Conservation (phyloP, 2,888 invertebrate species). For the Abscondita cerata region DNA sequence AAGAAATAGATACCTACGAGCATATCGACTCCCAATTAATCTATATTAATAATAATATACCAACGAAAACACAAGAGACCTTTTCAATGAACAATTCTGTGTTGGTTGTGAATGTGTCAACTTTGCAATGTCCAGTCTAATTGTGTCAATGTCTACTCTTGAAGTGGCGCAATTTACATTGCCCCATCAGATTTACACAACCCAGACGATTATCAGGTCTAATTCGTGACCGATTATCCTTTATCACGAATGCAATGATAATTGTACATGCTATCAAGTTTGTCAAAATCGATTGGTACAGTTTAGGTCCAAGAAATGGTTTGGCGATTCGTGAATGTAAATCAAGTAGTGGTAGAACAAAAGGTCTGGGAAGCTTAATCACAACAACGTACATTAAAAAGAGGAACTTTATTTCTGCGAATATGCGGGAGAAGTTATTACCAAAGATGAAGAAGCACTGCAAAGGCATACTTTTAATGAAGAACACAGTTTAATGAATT, state of each 20-base stretch:
- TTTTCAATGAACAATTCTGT: slow-evolving; percentile 34
- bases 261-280: slow-evolving; percentile 64
- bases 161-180: slow-evolving; percentile 30
- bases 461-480: slow-evolving; percentile 63
- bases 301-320: slow-evolving; percentile 69
- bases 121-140: slow-evolving; percentile 45
- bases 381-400: slow-evolving; percentile 63
- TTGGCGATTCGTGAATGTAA: slow-evolving; percentile 65
- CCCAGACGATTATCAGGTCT: too few species aligned
- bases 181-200: slow-evolving; percentile 32
- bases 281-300: slow-evolving; percentile 80
- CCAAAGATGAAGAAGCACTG: slow-evolving; percentile 70
- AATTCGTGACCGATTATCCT: too few species aligned
- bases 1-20: slow-evolving; percentile 51
- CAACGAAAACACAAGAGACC: slow-evolving; percentile 55
- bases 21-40: slow-evolving; percentile 62
- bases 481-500: slow-evolving; percentile 48
- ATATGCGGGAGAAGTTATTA: slow-evolving; percentile 89
- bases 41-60: slow-evolving; percentile 71
- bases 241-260: slow-evolving; percentile 72
- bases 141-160: slow-evolving; percentile 46
- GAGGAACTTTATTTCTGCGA: slow-evolving; percentile 86
- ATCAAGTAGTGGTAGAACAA: slow-evolving; percentile 51
- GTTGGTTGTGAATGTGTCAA: slow-evolving; percentile 43
- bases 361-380: slow-evolving; percentile 77